These are phyloP conservation scores for Lycaena phlaeas DNA, from an alignment of 2,888 invertebrate genomes.

Conservation along the genomic window DNA sequence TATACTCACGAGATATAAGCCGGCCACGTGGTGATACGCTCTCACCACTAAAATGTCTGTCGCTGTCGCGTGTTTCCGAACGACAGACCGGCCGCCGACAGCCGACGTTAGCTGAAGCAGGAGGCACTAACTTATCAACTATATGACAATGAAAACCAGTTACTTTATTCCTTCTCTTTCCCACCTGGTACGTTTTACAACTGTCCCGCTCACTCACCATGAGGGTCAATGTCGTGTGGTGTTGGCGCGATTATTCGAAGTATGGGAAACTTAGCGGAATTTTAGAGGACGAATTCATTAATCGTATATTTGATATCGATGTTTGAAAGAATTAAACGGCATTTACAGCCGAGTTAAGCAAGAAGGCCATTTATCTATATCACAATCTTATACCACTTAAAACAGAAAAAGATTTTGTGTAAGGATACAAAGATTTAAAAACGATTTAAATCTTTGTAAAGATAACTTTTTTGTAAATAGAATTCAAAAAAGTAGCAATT, in stretches of 20 bases:
- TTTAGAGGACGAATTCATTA: neutral
- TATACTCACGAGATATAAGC: conserved; percentile 48
- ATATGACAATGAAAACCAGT: conserved; percentile 20
- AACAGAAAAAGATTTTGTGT: no score
- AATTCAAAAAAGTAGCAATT: no score
- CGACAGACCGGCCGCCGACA: conserved; percentile 51
- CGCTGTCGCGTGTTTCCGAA: conserved; percentile 51
- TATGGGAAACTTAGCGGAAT: neutral
- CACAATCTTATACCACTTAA: no score
- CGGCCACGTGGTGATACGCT: conserved; percentile 53
- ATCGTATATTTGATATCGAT: no score
- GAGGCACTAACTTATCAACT: conserved; percentile 24
- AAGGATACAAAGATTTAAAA: no score
- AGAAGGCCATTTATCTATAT: no score
- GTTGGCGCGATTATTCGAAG: neutral
- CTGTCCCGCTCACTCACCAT: neutral
- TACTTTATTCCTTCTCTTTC: neutral
- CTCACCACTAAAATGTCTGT: conserved; percentile 34
- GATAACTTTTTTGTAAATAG: no score
- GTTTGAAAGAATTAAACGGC: no score
- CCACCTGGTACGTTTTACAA: neutral
- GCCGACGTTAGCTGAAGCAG: conserved; percentile 14
- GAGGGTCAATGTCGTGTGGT: neutral
- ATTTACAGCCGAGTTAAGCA: no score
- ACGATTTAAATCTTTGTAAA: no score